Percentiles rank a stretch among this genome's conserved stretches.
phyloP scores from a whole-genome alignment of 2,888 invertebrate species.

The Cryptocheilus praepositus region DNA sequence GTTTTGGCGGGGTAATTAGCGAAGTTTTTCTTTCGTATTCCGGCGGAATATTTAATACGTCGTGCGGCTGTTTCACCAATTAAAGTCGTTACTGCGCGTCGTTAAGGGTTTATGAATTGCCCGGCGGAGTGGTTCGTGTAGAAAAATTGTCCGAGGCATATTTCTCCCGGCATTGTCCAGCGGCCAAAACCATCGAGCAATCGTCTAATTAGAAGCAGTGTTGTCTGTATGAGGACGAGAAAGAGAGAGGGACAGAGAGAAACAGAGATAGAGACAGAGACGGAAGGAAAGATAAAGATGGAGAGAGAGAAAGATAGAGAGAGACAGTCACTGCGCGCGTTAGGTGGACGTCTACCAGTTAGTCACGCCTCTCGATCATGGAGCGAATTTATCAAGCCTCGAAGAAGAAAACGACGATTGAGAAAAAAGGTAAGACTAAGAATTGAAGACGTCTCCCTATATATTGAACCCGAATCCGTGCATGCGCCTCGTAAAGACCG shows the following conservation, averaged over 20 bases:
- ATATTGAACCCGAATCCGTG: not conserved
- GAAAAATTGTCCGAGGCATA: conserved; percentile 24
- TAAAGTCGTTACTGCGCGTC: conserved; percentile 28
- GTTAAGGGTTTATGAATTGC: conserved; percentile 37
- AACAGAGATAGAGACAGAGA: conserved; percentile 30
- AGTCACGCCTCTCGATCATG: conserved; percentile 67
- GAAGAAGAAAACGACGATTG: conserved; percentile 14
- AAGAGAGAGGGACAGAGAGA: too few relatives aligned
- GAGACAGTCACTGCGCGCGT: conserved; percentile 47
- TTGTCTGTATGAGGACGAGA: conserved; percentile 32
- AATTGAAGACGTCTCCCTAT: conserved; percentile 12
- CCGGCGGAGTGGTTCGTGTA: conserved; percentile 16
- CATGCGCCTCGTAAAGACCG: not conserved
- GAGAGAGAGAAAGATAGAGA: too few relatives aligned
- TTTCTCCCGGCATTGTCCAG: conserved; percentile 14
- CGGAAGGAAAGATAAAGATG: too few relatives aligned
- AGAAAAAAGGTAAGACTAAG: conserved; percentile 14
- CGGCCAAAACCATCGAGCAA: conserved; percentile 26
- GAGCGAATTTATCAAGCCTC: conserved; percentile 59
- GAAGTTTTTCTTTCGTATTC: conserved; percentile 16
- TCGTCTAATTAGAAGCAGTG: conserved; percentile 60
- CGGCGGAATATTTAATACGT: conserved; percentile 20
- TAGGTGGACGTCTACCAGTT: conserved; percentile 57
- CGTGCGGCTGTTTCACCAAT: conserved; percentile 28
- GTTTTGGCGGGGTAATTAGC: conserved; percentile 30